Evolutionary conservation across 2,888 invertebrate genomes (phyloP), one percentile per base, ranked within the genome.

Genomic region (Drosophila phalerata): DNA sequence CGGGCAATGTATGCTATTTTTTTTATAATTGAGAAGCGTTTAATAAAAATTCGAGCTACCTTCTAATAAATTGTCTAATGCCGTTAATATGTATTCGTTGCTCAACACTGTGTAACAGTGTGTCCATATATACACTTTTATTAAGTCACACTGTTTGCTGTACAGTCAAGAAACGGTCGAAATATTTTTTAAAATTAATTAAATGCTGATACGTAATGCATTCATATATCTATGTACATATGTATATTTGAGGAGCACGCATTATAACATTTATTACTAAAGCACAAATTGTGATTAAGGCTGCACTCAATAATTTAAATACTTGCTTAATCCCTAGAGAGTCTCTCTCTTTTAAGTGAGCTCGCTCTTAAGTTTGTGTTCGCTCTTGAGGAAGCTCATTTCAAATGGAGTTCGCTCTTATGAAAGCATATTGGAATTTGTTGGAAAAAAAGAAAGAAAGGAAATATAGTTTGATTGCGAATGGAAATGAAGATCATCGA

Each of bases 201-300:
- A 37, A 15, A 22, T 25, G 25, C 37, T 15, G 25, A n/a, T 37
- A 3, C 37, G 15, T n/a, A 22, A 19, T 53, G 38, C 25, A 53
- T 40, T 34, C 22, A 43, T 56, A 9, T 34, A 49, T 19, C 11
- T 34, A 34, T 52, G 52, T 52, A 38, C 25, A 25, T 52, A 47
- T 56, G 52, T 43, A 45, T 68, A 40, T 66, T 34, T 42, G 49
- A 60, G 57, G 43, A 56, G 55, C 55, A 56, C 55, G 55, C 43
- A 43, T 56, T 22, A 56, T 34, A 43, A n/a, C 55, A 56, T 43
- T 43, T 43, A 43, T 15, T 32, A 34, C 6, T 56, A 22, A 22
- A 34, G 34, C 55, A 56, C 55, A 22, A 43, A 22, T 56, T 56
- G 55, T 43, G 43, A 56, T 34, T 56, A 53, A 53, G 40, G 17